phyloP scores from a whole-genome alignment of 53 echinoderm and acorn worm genomes.

The Holothuria leucospilota region DNA sequence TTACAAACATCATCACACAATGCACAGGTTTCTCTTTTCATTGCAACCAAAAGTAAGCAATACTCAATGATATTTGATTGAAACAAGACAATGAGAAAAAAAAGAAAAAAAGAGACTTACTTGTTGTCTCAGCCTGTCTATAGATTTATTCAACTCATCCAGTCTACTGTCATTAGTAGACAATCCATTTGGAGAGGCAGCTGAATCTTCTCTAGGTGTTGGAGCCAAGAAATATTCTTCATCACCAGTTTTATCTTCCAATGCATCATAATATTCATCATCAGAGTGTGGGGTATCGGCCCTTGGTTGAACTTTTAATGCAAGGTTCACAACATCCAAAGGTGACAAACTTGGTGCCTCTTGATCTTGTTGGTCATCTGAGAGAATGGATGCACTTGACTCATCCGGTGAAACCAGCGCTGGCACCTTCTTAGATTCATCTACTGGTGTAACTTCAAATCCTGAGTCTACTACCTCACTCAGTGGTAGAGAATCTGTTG shows the following conservation, averaged over 20 bases:
- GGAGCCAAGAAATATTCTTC: conserved; percentile 38
- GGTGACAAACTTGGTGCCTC: conserved; percentile 14
- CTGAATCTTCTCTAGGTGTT: neutral
- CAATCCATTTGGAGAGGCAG: neutral
- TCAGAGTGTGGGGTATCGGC: neutral
- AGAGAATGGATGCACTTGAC: neutral
- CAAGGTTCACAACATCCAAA: conserved; percentile 1
- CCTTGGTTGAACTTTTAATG: conserved; percentile 15
- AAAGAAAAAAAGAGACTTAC: conserved; percentile 39
- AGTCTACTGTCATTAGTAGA: conserved; percentile 49
- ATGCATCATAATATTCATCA: conserved; percentile 38
- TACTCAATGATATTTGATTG: no score
- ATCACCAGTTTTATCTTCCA: conserved; percentile 21
- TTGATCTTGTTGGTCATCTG: conserved; percentile 7
- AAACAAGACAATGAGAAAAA: no score
- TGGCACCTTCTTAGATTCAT: conserved; percentile 1
- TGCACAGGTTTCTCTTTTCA: no score
- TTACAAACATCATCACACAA: no score
- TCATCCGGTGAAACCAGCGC: neutral
- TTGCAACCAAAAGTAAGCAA: no score
- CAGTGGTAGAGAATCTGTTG: neutral
- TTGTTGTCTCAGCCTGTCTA: conserved; percentile 81
- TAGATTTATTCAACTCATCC: conserved; percentile 86
- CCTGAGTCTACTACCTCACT: conserved; percentile 38
- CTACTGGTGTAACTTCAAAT: conserved; percentile 17